Evolutionary conservation across 2,888 invertebrate genomes (phyloP), one percentile per base, ranked within the genome.

Genomic region (Limnephilus lunatus): DNA sequence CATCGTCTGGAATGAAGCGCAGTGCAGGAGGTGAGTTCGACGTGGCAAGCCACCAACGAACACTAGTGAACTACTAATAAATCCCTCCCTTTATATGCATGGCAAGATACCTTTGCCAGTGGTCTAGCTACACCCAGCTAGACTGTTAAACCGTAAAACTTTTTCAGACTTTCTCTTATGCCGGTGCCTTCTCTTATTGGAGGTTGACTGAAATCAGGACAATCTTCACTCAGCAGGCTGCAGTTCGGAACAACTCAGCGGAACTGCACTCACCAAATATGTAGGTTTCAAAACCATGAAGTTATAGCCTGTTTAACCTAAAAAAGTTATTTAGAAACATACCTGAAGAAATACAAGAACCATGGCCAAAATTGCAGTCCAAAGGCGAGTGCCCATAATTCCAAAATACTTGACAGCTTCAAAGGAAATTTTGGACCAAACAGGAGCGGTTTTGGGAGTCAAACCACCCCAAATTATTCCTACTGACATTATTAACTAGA

Each of bases 311-410:
- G n/a, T 68, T 68, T 68, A 68, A 25, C 25, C 7, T 68, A 9
- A 68, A n/a, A 68, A n/a, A 25, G 25, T 68, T 32, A 32, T 85
- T 53, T 80, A 53, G n/a, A 89, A 68, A 92, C 48, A 85, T 94
- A 96, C 96, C 95, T 98, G 97, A 91, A 99, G 95, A 95, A 99
- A 97, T 53, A 99, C 96, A 80, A 99, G 95, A 11, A 97, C 97
- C 80, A 98, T 96, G 2, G 99, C 98, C 92, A 99, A 96, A 94
- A 98, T 97, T 14, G 98, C 97, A 0, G 98, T 98, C 98, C 98
- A 99, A 90, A 98, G 95, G 92, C 99, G 96, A 89, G 98, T 97
- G 92, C 98, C 98, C 94, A 98, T 98, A 92, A 98, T 97, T 92
- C 98, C 97, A 94, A 97, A 97, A 80, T 98, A 97, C 94, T 98